phyloP scores from a whole-genome alignment of 2,113 vertebrate species.

The Elaphurus davidianus region DNA sequence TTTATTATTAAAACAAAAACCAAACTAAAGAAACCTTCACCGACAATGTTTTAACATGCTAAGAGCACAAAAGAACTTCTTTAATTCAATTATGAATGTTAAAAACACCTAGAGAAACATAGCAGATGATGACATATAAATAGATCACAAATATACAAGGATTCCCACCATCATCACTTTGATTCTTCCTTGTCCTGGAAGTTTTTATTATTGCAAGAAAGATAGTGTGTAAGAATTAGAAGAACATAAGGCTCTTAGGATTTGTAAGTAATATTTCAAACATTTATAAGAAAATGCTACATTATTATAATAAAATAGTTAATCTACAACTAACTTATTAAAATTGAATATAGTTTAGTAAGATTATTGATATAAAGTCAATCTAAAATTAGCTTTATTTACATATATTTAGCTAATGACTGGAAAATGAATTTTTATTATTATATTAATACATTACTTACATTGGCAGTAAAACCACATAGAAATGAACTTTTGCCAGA shows the following conservation, averaged over 20 bases:
- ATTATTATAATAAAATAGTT: background rate
- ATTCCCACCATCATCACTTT: background rate
- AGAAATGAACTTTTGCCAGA: background rate
- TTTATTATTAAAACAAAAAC: background rate
- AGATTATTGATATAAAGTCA: background rate
- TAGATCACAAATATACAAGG: background rate
- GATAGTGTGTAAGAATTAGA: background rate
- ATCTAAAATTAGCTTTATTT: background rate
- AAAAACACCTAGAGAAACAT: background rate
- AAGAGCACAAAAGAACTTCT: background rate
- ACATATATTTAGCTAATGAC: background rate
- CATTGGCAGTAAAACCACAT: background rate
- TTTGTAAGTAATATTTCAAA: background rate
- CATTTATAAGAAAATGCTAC: background rate
- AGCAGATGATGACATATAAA: background rate
- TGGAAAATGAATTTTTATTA: background rate
- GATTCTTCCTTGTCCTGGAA: background rate
- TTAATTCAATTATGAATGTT: background rate
- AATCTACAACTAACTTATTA: background rate
- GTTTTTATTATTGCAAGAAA: background rate
- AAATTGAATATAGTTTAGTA: background rate
- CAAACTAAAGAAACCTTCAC: background rate
- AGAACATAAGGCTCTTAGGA: background rate
- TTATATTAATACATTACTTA: background rate
- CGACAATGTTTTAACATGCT: background rate